Conservation (phyloP, 2,888 invertebrate species). For the Salpingus planirostris region DNA sequence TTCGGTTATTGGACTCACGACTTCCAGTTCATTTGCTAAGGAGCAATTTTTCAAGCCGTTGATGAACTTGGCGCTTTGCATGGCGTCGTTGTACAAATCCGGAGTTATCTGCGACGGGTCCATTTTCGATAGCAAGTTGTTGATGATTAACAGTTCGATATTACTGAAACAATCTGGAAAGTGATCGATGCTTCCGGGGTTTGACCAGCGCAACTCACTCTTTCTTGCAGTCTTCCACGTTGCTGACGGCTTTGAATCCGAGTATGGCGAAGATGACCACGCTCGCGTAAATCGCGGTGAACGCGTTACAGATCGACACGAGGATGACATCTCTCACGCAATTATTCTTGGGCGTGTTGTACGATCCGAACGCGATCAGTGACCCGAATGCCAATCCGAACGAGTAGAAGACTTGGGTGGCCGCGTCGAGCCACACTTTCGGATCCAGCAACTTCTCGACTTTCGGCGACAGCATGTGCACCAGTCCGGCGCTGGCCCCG, state of each 20-base stretch:
- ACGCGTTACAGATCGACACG: conserved; percentile 85
- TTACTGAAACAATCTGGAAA: conserved; percentile 38
- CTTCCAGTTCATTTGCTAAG: conserved; percentile 64
- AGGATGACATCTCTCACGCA: conserved; percentile 85
- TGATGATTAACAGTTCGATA: conserved; percentile 38
- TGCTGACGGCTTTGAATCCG: conserved; percentile 90
- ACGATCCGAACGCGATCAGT: conserved; percentile 90
- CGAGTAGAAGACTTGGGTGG: conserved; percentile 95
- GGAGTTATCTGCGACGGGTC: conserved; percentile 15
- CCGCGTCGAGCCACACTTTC: conserved; percentile 91
- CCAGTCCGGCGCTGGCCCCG: conserved; percentile 76
- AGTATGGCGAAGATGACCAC: conserved; percentile 92
- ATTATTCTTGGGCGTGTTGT: conserved; percentile 91
- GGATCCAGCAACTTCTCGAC: conserved; percentile 80
- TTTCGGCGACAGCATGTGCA: conserved; percentile 90
- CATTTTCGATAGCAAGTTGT: conserved; percentile 27
- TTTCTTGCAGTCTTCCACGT: conserved; percentile 74
- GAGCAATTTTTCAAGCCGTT: conserved; percentile 45
- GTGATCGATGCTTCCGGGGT: neutral
- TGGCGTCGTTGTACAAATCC: conserved; percentile 12
- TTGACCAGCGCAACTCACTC: no score
- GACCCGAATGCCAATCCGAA: conserved; percentile 93
- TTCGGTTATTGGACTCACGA: conserved; percentile 44
- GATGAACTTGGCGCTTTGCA: conserved; percentile 36
- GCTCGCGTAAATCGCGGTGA: conserved; percentile 91